phyloP scores from a whole-genome alignment of 2,888 invertebrate genomes.

The Autographa pulchrina region DNA sequence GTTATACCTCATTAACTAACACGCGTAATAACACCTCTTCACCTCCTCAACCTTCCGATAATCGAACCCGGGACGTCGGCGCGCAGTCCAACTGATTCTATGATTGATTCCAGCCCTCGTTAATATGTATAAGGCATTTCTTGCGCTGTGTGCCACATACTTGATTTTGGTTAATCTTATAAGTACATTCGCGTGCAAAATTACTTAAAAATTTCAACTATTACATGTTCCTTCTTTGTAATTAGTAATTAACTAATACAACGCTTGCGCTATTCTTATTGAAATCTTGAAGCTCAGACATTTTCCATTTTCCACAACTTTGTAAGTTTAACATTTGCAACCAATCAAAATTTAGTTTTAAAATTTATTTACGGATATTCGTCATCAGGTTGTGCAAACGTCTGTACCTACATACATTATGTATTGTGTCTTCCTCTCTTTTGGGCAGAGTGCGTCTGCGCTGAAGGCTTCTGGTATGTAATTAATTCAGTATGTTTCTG shows the following conservation, averaged over 20 bases:
- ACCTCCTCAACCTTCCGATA: background rate
- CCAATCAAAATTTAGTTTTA: no score
- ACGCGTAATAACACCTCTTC: background rate
- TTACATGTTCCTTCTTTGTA: no score
- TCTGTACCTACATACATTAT: background rate
- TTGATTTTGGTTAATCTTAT: slow-evolving; percentile 4
- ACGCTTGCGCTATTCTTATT: no score
- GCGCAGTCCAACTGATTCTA: background rate
- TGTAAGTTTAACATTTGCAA: no score
- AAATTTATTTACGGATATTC: no score
- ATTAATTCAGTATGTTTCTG: background rate
- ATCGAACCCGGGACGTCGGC: background rate
- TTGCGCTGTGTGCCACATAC: background rate
- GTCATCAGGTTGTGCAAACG: background rate
- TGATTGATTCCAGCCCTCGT: background rate
- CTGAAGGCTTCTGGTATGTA: background rate
- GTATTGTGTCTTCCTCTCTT: background rate
- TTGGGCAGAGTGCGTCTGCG: background rate
- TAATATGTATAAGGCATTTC: background rate
- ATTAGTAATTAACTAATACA: no score
- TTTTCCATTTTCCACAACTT: no score
- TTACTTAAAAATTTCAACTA: no score
- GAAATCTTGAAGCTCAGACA: no score
- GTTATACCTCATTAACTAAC: background rate
- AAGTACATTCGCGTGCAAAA: background rate